phyloP scores from a whole-genome alignment of 2,888 invertebrate genomes.

The Theodoxus fluviatilis region DNA sequence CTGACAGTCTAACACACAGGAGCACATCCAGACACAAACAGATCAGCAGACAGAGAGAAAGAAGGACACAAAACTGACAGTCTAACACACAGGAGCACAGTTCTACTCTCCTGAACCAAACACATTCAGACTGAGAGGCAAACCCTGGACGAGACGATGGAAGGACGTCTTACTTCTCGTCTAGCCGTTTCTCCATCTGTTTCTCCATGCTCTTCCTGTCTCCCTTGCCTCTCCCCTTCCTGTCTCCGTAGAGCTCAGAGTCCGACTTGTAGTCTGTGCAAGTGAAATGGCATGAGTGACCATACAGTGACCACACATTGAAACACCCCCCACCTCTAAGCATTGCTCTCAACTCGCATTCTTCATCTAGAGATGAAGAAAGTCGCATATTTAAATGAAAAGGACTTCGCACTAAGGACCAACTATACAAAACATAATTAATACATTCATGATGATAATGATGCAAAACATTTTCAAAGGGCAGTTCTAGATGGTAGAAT shows the following conservation, averaged over 20 bases:
- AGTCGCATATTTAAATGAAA: too few relatives aligned
- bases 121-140: not conserved
- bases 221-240: slow-evolving; percentile 35
- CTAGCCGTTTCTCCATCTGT: slow-evolving; percentile 57
- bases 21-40: not conserved
- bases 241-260: slow-evolving; percentile 52
- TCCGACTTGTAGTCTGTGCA: slow-evolving; percentile 53
- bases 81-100: not conserved
- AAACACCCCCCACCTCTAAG: too few relatives aligned
- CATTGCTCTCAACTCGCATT: too few relatives aligned
- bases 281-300: too few relatives aligned
- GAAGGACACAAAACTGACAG: not conserved
- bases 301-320: too few relatives aligned
- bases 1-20: not conserved
- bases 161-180: slow-evolving; percentile 51
- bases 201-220: slow-evolving; percentile 49
- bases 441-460: too few relatives aligned
- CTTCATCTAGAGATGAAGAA: too few relatives aligned
- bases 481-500: too few relatives aligned
- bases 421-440: too few relatives aligned
- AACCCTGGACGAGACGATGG: not conserved
- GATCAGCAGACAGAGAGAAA: not conserved
- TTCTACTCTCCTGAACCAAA: not conserved
- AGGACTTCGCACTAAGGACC: too few relatives aligned
- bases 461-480: too few relatives aligned